Percentiles rank a stretch among this genome's conserved stretches.
phyloP scores from a whole-genome alignment of 2,797 vertebrate genomes.

The Centroberyx gerrardi region DNA sequence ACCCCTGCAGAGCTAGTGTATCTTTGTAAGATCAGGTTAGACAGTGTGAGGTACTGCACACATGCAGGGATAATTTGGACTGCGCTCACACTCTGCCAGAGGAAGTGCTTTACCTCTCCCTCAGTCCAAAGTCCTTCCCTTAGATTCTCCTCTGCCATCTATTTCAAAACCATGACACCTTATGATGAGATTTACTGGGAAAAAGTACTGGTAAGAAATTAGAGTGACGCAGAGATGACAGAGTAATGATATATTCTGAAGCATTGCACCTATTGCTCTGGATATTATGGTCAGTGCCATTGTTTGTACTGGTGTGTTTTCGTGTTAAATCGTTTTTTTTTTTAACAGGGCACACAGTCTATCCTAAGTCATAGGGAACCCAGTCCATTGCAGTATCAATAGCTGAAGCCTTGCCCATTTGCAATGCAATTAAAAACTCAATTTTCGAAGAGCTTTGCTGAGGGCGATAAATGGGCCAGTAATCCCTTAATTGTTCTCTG shows the following conservation, averaged over 20 bases:
- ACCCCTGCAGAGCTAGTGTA: background rate
- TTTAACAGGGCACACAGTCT: constrained; percentile 13
- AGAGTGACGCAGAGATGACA: background rate
- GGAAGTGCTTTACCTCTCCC: background rate
- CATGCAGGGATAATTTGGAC: background rate
- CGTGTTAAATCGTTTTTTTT: constrained; percentile 1
- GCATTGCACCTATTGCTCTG: background rate
- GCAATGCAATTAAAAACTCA: constrained; percentile 84
- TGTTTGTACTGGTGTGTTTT: constrained; percentile 8
- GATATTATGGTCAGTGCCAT: background rate
- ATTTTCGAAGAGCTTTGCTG: constrained; percentile 81
- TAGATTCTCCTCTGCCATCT: constrained; percentile 2
- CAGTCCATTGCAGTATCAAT: constrained; percentile 74
- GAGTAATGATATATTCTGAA: background rate
- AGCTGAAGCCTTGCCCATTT: constrained; percentile 72
- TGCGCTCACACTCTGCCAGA: background rate
- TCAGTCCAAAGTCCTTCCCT: background rate
- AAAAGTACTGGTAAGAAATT: no score
- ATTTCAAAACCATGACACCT: background rate
- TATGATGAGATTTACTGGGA: background rate
- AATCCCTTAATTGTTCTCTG: constrained; percentile 82
- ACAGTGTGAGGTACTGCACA: background rate
- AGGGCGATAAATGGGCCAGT: constrained; percentile 79
- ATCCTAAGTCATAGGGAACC: constrained; percentile 42
- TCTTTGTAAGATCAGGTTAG: background rate